Conservation (phyloP, 2,888 invertebrate species). For the Stenichneumon culpator region DNA sequence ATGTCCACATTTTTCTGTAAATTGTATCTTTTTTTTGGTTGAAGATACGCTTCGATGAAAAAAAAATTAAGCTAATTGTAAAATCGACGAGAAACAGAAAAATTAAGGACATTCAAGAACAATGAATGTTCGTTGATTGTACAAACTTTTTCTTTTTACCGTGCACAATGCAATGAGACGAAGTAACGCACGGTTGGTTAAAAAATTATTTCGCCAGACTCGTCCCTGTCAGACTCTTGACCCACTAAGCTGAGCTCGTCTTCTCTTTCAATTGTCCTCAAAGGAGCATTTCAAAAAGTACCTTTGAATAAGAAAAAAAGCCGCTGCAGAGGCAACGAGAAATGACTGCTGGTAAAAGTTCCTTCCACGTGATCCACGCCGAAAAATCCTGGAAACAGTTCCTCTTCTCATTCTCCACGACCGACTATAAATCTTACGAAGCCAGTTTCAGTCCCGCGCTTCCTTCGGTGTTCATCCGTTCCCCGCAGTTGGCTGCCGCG, state of each 20-base stretch:
- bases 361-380: slow-evolving; percentile 12
- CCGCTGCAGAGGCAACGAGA: background rate
- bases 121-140: no score
- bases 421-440: slow-evolving; percentile 32
- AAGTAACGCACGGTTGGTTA: background rate
- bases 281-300: background rate
- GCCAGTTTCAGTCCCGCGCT: slow-evolving; percentile 6
- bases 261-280: background rate
- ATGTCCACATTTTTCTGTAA: no score
- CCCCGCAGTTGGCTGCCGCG: background rate
- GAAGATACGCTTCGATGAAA: no score
- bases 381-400: slow-evolving; percentile 15
- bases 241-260: background rate
- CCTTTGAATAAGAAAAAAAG: background rate
- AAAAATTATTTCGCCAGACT: background rate
- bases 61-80: no score
- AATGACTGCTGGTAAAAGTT: background rate
- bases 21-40: no score
- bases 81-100: no score
- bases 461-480: slow-evolving; percentile 8
- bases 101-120: no score
- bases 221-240: background rate
- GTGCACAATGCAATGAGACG: background rate
- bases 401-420: background rate
- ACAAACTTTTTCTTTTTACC: no score